A percentile compares a stretch with the other conserved stretches of the same genome.
phyloP scores from a whole-genome alignment of 2,113 vertebrate genomes.

The Urocolius indicus region DNA sequence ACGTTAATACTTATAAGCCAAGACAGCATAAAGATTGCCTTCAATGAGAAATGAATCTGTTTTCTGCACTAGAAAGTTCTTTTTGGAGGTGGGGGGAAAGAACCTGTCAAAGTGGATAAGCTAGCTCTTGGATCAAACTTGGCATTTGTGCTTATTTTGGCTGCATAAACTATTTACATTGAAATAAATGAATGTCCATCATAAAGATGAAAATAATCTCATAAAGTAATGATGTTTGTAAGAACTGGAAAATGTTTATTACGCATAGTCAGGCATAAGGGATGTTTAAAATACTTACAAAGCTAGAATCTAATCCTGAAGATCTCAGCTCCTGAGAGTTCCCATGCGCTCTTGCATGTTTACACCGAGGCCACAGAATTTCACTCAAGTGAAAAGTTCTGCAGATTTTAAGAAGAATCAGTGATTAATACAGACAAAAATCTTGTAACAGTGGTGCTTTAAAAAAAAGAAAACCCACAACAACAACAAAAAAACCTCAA shows the following conservation, averaged over 20 bases:
- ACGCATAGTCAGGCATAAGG: background rate
- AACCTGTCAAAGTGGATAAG: background rate
- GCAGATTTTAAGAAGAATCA: background rate
- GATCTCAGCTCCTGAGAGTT: background rate
- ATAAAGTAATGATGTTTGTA: background rate
- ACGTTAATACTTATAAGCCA: background rate
- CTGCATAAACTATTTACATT: background rate
- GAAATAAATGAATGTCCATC: background rate
- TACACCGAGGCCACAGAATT: background rate
- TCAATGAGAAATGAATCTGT: background rate
- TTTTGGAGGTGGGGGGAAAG: background rate
- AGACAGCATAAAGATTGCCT: background rate
- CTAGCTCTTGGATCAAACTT: background rate
- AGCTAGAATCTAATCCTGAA: background rate
- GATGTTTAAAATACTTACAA: background rate
- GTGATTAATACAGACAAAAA: background rate
- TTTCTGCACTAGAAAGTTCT: background rate
- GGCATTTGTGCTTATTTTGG: background rate
- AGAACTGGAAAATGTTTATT: background rate
- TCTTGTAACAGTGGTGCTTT: background rate
- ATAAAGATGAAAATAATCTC: background rate
- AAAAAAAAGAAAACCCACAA: background rate
- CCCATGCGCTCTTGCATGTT: background rate
- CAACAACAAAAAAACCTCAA: rapidly evolving
- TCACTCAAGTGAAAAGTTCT: background rate